Percentiles rank a stretch among this genome's conserved stretches.
phyloP scores from a whole-genome alignment of 2,888 invertebrate genomes.

The Cataglyphis livida region DNA sequence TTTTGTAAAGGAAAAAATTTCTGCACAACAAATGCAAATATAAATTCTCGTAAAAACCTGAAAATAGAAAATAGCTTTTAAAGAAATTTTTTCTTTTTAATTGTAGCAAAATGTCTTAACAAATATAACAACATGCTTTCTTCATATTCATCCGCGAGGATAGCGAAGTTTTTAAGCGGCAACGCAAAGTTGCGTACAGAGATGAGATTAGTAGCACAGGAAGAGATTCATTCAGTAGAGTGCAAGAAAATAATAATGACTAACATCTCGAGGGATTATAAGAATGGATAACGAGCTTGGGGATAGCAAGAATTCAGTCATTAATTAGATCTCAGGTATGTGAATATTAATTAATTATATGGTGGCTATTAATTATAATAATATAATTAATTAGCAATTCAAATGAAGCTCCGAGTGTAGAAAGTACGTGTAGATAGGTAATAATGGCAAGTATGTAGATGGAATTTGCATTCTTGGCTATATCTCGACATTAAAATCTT shows the following conservation, averaged over 20 bases:
- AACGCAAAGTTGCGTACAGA: background rate
- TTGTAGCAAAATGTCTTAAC: background rate
- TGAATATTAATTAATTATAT: constrained; percentile 76
- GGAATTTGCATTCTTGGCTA: constrained; percentile 33
- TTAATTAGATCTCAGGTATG: constrained; percentile 75
- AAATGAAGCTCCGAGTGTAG: constrained; percentile 58
- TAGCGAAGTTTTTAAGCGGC: constrained; percentile 25
- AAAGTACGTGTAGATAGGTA: constrained; percentile 53
- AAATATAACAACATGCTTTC: background rate
- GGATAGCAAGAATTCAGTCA: constrained; percentile 43
- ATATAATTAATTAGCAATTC: constrained; percentile 77
- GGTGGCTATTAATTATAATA: too few relatives aligned
- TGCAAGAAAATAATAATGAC: constrained; percentile 29
- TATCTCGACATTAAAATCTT: background rate
- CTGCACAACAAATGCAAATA: background rate
- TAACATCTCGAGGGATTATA: constrained; percentile 9
- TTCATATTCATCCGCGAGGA: constrained; percentile 34
- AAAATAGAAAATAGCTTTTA: background rate
- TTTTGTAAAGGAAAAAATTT: background rate
- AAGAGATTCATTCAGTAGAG: constrained; percentile 3
- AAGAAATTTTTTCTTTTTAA: background rate
- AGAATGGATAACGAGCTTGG: constrained; percentile 24
- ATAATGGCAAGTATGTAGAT: background rate
- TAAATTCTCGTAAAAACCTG: background rate
- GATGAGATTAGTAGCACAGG: background rate